Evolutionary conservation across 1,140 invertebrate genomes (phyloP), one percentile per base, ranked within the genome.

Genomic region (Maniola jurtina): DNA sequence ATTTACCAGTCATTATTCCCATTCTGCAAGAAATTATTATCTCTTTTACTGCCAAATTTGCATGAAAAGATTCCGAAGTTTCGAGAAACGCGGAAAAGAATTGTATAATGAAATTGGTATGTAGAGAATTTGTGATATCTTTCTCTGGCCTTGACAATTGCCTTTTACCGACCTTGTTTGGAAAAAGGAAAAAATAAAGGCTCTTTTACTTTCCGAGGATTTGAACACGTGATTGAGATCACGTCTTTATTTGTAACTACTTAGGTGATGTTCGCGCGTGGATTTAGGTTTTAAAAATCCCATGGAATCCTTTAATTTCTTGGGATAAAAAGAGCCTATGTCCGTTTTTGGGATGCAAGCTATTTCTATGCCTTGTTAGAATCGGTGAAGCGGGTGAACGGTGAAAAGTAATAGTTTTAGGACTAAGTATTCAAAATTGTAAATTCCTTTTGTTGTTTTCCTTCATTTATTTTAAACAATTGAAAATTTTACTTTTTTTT

Each of bases 1-100:
- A 25, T 47, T 58, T 42, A 48, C 42, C 35, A 38, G 62, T 64
- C 55, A n/a, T 64, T 48, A 36, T 14, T n/a, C 33, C 15, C n/a
- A 15, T 55, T 61, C 48, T n/a, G 38, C 14, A 45, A 55, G 38
- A 38, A 61, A 66, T 45, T 61, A 66, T 66, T 45, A 61, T 61
- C 56, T 59, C 38, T 35, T 45, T 40, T 36, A 55, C 58, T 55
- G 25, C 14, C 38, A n/a, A 54, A 35, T 66, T 66, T 66, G n/a
- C 48, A 60, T 66, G 15, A 66, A 47, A 60, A 66, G 50, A 15
- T 34, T 42, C 14, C 48, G 9, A 35, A n/a, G 47, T 45, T 45
- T 36, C 11, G 34, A 15, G 35, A 38, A 58, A 36, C n/a, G 35
- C n/a, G 34, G 34, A 35, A 55, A 33, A 45, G 42, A 59, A 45